A percentile compares a stretch with the other conserved stretches of the same genome.
phyloP scores from a whole-genome alignment of 2,113 vertebrate genomes.

The Antechinus stuartii region DNA sequence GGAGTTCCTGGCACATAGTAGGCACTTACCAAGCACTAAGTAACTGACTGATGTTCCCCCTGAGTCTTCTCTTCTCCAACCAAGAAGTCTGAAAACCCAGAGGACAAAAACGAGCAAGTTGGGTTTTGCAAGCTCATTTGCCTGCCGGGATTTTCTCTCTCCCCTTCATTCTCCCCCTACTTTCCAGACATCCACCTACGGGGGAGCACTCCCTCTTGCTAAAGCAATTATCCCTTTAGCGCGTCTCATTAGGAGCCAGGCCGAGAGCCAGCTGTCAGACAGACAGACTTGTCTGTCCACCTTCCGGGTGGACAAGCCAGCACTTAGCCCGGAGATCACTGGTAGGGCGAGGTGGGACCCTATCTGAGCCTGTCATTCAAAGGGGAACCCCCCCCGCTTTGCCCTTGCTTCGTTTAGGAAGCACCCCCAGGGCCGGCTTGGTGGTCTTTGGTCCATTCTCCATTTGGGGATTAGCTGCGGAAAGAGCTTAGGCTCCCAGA shows the following conservation, averaged over 20 bases:
- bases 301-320: background rate
- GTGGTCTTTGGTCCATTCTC: background rate
- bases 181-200: background rate
- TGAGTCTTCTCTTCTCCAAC: background rate
- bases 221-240: constrained; percentile 16
- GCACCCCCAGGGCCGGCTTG: background rate
- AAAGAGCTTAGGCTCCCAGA: background rate
- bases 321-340: background rate
- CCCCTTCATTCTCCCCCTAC: background rate
- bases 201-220: background rate
- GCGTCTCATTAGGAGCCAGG: background rate
- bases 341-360: too few species aligned
- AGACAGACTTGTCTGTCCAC: background rate
- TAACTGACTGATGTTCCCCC: background rate
- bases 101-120: constrained; percentile 3
- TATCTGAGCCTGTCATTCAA: background rate
- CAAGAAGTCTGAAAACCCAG: background rate
- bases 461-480: background rate
- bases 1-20: background rate
- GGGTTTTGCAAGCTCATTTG: background rate
- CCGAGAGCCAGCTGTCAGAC: too few species aligned
- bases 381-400: background rate
- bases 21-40: background rate
- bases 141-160: background rate
- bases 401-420: background rate